Evolutionary conservation across 1,140 invertebrate genomes (phyloP).

Genomic region (Cotesia vestalis): DNA sequence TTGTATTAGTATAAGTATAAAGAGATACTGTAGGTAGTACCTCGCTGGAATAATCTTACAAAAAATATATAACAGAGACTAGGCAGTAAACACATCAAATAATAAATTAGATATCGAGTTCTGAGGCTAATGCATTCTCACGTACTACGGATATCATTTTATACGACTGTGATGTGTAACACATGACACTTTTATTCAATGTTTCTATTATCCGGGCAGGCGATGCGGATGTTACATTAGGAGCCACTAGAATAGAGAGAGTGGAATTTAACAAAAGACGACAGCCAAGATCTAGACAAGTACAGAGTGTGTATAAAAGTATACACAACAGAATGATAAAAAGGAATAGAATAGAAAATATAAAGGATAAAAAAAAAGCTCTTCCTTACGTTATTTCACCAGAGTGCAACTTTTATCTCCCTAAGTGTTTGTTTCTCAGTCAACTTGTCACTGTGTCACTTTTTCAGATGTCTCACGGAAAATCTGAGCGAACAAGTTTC

Average conservation of each 20-base stretch:
- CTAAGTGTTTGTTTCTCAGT: slow-evolving; percentile 10
- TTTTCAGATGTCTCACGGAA: neutral
- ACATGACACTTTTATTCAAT: slow-evolving; percentile 5
- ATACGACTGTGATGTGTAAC: neutral
- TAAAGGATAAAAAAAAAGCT: neutral
- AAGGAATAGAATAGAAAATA: neutral
- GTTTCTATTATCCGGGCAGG: too few species aligned
- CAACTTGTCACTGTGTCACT: slow-evolving; percentile 9
- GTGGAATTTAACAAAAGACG: slow-evolving; percentile 13
- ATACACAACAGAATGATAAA: neutral
- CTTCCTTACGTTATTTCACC: neutral
- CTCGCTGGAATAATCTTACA: neutral
- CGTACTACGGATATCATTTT: slow-evolving; percentile 19
- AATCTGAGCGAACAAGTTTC: too few species aligned
- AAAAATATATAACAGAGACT: neutral
- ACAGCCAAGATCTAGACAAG: slow-evolving; percentile 3
- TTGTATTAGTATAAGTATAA: neutral
- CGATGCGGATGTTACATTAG: neutral
- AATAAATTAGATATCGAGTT: slow-evolving; percentile 19
- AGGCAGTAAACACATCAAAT: slow-evolving; percentile 23
- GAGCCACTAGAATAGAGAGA: neutral
- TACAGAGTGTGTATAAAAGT: slow-evolving; percentile 1
- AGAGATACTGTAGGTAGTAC: neutral
- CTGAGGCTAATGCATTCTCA: slow-evolving; percentile 26
- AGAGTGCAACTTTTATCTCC: slow-evolving; percentile 15